These are phyloP conservation scores for Streblospio benedicti DNA, from an alignment of 1,140 invertebrate genomes.

Conservation along the genomic window DNA sequence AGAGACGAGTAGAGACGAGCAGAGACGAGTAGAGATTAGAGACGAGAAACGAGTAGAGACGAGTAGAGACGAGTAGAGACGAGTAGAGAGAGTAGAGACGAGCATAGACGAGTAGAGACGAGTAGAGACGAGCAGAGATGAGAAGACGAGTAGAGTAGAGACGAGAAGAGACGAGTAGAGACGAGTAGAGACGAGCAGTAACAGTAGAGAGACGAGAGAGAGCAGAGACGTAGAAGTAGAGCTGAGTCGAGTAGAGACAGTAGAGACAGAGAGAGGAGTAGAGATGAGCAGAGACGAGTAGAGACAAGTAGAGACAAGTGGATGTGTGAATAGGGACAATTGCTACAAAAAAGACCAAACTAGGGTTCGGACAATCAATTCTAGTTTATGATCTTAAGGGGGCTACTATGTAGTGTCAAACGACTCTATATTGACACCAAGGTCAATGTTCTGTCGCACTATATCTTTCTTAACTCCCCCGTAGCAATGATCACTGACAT, in stretches of 20 bases:
- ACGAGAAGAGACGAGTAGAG: not conserved
- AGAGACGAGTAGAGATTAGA: not conserved
- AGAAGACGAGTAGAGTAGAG: not conserved
- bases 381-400: too few relatives aligned
- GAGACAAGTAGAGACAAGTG: not conserved
- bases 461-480: too few relatives aligned
- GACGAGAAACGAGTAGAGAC: not conserved
- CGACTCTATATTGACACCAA: too few relatives aligned
- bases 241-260: too few relatives aligned
- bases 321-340: too few relatives aligned
- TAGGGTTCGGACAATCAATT: too few relatives aligned
- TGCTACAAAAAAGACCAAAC: too few relatives aligned
- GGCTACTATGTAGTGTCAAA: too few relatives aligned
- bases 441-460: too few relatives aligned
- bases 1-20: not conserved
- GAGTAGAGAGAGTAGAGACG: not conserved
- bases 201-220: not conserved
- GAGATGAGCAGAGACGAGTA: not conserved
- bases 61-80: not conserved
- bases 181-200: not conserved
- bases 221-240: not conserved
- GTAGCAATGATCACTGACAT: too few relatives aligned
- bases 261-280: not conserved
- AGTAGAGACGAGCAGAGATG: not conserved
- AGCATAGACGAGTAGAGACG: not conserved